These are phyloP conservation scores for Campoletis sonorensis DNA, from an alignment of 1,140 invertebrate species.

Conservation along the genomic window DNA sequence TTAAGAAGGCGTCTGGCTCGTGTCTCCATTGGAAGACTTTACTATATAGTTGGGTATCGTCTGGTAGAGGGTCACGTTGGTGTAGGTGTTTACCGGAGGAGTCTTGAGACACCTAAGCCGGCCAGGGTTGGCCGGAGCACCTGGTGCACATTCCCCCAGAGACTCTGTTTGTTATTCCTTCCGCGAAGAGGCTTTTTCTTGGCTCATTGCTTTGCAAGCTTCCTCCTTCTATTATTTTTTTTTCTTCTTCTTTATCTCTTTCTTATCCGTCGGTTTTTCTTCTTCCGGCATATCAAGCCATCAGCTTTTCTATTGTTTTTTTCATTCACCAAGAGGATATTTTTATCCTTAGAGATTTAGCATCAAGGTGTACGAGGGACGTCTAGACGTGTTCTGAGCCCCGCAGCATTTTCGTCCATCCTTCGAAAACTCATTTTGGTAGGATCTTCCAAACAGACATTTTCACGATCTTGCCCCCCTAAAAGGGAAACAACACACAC, in stretches of 20 bases:
- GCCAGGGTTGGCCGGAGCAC: not conserved
- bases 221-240: not conserved
- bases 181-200: not conserved
- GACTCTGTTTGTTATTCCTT: slow-evolving; percentile 1
- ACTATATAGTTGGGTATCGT: not conserved
- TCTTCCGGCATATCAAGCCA: no score
- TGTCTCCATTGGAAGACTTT: no score
- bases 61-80: not conserved
- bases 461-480: no score
- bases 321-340: no score
- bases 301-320: no score
- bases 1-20: no score
- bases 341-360: not conserved
- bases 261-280: not conserved
- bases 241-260: not conserved
- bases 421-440: no score
- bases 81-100: not conserved
- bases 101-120: not conserved
- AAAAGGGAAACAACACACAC: no score
- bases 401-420: no score
- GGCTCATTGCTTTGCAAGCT: not conserved
- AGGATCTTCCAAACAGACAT: no score
- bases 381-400: no score
- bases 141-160: slow-evolving; percentile 5
- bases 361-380: not conserved